A percentile compares a stretch with the other conserved stretches of the same genome.
phyloP scores from a whole-genome alignment of 1,140 invertebrate species.

The Vanessa atalanta region DNA sequence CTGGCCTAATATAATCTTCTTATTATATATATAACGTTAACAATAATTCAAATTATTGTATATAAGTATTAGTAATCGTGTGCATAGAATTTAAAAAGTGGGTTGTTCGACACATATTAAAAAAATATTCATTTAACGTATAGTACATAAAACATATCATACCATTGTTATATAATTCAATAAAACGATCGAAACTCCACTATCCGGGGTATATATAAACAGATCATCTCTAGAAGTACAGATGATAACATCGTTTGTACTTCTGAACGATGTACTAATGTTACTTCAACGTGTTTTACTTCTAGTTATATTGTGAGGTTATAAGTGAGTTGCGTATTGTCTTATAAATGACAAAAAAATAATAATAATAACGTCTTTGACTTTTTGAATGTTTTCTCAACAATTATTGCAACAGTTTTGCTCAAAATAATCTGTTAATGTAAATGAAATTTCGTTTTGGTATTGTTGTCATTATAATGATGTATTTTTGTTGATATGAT shows the following conservation, averaged over 20 bases:
- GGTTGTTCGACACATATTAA: constrained; percentile 67
- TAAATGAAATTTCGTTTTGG: constrained; percentile 6
- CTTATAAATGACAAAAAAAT: constrained; percentile 63
- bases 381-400: constrained; percentile 40
- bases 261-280: constrained; percentile 52
- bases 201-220: constrained; percentile 26
- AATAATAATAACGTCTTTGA: constrained; percentile 35
- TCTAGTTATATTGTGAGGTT: constrained; percentile 20
- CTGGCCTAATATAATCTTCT: constrained; percentile 19
- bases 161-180: constrained; percentile 49
- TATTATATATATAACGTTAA: constrained; percentile 17
- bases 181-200: constrained; percentile 20
- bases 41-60: constrained; percentile 37
- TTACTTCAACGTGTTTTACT: constrained; percentile 61
- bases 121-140: constrained; percentile 57
- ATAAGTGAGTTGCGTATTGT: constrained; percentile 48
- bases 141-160: constrained; percentile 79
- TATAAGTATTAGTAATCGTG: constrained; percentile 45
- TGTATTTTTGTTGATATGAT: constrained; percentile 49
- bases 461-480: constrained; percentile 26
- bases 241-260: background rate
- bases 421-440: constrained; percentile 52
- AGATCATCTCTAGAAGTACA: background rate
- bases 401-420: constrained; percentile 68
- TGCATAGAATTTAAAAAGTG: constrained; percentile 36